phyloP scores from a whole-genome alignment of 2,113 vertebrate genomes.

The Hydrolagus affinis region DNA sequence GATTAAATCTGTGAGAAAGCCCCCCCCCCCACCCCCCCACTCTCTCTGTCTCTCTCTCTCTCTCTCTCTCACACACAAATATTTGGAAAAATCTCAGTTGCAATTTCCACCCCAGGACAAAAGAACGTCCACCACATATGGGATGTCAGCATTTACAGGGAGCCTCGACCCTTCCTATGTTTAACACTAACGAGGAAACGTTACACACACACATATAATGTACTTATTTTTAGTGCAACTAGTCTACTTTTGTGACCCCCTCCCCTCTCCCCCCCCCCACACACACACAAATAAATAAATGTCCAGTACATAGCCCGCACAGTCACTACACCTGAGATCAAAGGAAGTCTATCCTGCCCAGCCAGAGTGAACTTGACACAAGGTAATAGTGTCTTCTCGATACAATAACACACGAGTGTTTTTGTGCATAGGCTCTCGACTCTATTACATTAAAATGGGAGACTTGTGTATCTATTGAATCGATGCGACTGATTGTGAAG shows the following conservation, averaged over 20 bases:
- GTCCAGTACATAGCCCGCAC: background rate
- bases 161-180: background rate
- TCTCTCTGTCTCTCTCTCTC: too few relatives aligned
- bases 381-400: background rate
- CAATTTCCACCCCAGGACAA: background rate
- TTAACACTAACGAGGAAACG: slow-evolving; percentile 5
- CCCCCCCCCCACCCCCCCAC: background rate
- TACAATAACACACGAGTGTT: background rate
- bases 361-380: background rate
- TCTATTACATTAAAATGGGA: background rate
- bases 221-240: background rate
- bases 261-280: background rate
- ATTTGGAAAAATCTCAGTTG: background rate
- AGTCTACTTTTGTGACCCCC: background rate
- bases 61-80: too few relatives aligned
- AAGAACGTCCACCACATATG: too few relatives aligned
- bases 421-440: background rate
- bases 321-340: background rate
- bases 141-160: slow-evolving; percentile 1
- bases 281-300: background rate
- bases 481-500: background rate
- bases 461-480: too few relatives aligned
- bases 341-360: background rate
- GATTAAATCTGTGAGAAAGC: too few relatives aligned
- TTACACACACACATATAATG: too few relatives aligned